Percentiles rank a stretch among this genome's conserved stretches.
Evolutionary conservation across 1,140 invertebrate genomes (phyloP).

Genomic region (Drosophila tsacasi): DNA sequence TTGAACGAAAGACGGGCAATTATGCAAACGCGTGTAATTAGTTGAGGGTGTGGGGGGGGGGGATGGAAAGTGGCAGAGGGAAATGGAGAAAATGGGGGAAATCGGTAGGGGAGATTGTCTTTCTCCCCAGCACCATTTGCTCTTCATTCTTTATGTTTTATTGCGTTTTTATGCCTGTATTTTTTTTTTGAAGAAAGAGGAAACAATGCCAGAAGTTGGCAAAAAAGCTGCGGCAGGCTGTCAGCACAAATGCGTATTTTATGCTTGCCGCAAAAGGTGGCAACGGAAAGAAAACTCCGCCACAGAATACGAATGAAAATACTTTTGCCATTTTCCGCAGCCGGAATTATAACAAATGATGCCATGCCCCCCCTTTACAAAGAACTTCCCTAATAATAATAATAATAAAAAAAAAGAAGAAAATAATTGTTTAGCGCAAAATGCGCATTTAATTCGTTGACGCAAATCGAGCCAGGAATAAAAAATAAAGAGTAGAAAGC

Average conservation of each 20-base stretch:
- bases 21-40: slow-evolving; percentile 80
- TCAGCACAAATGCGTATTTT: slow-evolving; percentile 77
- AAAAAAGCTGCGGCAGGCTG: slow-evolving; percentile 62
- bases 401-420: slow-evolving; percentile 10
- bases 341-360: slow-evolving; percentile 76
- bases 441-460: slow-evolving; percentile 79
- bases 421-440: slow-evolving; percentile 76
- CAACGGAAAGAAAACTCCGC: slow-evolving; percentile 47
- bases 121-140: slow-evolving; percentile 23
- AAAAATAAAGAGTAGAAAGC: slow-evolving; percentile 37
- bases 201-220: slow-evolving; percentile 65
- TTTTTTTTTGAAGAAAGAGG: slow-evolving; percentile 29
- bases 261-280: slow-evolving; percentile 76
- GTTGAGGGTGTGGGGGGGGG: slow-evolving; percentile 23
- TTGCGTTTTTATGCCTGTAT: slow-evolving; percentile 69
- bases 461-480: slow-evolving; percentile 72
- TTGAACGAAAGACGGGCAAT: slow-evolving; percentile 73
- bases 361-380: slow-evolving; percentile 23
- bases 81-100: slow-evolving; percentile 6
- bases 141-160: slow-evolving; percentile 52
- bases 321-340: slow-evolving; percentile 48
- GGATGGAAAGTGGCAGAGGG: neutral
- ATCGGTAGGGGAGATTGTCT: slow-evolving; percentile 21
- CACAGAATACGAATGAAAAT: slow-evolving; percentile 23
- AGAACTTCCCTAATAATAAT: slow-evolving; percentile 49